Evolutionary conservation across 2,888 invertebrate species (phyloP).

Genomic region (Caenorhabditis macrosperma): DNA sequence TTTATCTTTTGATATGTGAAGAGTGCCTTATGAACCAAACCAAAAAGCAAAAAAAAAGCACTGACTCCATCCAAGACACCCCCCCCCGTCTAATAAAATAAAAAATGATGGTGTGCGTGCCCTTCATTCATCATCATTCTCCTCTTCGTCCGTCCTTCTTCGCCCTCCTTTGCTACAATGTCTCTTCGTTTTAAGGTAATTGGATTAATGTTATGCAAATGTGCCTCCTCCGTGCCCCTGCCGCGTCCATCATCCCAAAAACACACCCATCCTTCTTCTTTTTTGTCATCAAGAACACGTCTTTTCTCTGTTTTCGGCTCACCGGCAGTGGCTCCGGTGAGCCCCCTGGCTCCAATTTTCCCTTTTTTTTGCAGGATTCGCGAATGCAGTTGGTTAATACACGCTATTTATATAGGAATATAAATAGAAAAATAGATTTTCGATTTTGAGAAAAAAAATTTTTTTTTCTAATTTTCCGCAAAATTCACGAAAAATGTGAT

Average conservation of each 20-base stretch:
- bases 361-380: too few relatives aligned
- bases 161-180: not conserved
- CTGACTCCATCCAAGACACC: too few relatives aligned
- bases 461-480: too few relatives aligned
- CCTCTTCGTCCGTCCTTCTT: not conserved
- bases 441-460: too few relatives aligned
- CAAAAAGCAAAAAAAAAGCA: not conserved
- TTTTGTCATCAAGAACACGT: not conserved
- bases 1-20: too few relatives aligned
- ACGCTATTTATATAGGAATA: too few relatives aligned
- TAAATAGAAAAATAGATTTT: too few relatives aligned
- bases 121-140: conserved; percentile 14
- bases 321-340: not conserved
- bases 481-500: too few relatives aligned
- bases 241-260: not conserved
- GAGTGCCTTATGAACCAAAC: too few relatives aligned
- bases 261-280: not conserved
- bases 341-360: not conserved
- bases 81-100: too few relatives aligned
- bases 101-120: not conserved
- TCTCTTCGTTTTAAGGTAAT: conserved; percentile 35
- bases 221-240: conserved; percentile 4
- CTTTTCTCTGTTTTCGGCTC: conserved; percentile 2
- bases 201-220: conserved; percentile 56
- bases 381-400: too few relatives aligned